Conservation (phyloP, 2,888 invertebrate genomes). For the Pristionchus maxplancki region DNA sequence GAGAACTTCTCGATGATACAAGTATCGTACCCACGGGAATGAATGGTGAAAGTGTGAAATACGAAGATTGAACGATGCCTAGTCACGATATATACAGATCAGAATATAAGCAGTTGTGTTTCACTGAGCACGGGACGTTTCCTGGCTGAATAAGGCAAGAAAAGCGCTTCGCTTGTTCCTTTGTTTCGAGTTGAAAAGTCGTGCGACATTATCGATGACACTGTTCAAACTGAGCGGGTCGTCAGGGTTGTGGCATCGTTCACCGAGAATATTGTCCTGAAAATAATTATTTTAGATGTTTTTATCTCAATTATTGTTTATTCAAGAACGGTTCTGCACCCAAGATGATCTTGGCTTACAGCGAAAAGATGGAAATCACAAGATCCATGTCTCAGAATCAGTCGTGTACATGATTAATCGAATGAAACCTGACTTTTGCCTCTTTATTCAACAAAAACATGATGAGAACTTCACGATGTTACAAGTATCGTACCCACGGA, state of each 20-base stretch:
- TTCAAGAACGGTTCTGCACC: too few species aligned
- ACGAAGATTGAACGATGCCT: not conserved
- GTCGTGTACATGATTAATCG: too few species aligned
- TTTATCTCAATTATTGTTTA: too few species aligned
- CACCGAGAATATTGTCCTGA: too few species aligned
- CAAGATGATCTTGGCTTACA: too few species aligned
- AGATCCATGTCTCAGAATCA: too few species aligned
- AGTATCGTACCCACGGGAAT: not conserved
- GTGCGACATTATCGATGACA: slow-evolving; percentile 71
- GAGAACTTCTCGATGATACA: slow-evolving; percentile 12
- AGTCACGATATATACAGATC: not conserved
- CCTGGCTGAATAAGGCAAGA: not conserved
- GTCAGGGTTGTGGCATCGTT: slow-evolving; percentile 74
- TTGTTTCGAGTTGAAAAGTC: slow-evolving; percentile 62
- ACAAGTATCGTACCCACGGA: not conserved
- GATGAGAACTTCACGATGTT: slow-evolving; percentile 8
- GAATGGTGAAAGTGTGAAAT: not conserved
- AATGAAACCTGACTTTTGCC: too few species aligned
- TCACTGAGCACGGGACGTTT: not conserved
- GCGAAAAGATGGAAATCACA: too few species aligned
- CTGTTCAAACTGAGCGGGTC: slow-evolving; percentile 74
- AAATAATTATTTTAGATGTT: too few species aligned
- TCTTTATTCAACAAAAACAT: not conserved
- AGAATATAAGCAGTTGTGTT: not conserved
- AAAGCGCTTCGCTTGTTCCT: slow-evolving; percentile 21